Conservation (phyloP, 1,140 invertebrate genomes). For the Zaprionus inermis region DNA sequence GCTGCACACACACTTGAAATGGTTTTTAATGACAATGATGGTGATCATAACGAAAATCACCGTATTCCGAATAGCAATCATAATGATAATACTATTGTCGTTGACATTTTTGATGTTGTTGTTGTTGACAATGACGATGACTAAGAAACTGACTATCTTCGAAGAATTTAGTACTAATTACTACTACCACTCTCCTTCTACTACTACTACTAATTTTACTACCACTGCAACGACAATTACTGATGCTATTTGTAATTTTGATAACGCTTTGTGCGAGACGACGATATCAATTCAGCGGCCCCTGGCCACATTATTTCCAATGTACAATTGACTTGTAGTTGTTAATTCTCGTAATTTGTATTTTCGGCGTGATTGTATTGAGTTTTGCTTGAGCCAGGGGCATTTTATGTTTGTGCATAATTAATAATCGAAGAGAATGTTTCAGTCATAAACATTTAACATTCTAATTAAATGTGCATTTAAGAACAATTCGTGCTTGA, state of each 20-base stretch:
- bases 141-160: slow-evolving; percentile 31
- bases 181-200: not conserved
- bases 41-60: slow-evolving; percentile 35
- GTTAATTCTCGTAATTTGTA: slow-evolving; percentile 25
- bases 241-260: slow-evolving; percentile 3
- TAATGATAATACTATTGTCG: slow-evolving; percentile 41
- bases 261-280: not conserved
- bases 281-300: slow-evolving; percentile 28
- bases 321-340: slow-evolving; percentile 29
- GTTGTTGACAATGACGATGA: slow-evolving; percentile 63
- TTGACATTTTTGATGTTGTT: slow-evolving; percentile 36
- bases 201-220: not conserved
- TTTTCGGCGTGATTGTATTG: slow-evolving; percentile 47
- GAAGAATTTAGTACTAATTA: slow-evolving; percentile 22
- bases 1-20: slow-evolving; percentile 77
- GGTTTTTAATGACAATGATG: slow-evolving; percentile 69
- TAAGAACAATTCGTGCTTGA: slow-evolving; percentile 23
- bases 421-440: slow-evolving; percentile 27
- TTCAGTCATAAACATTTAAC: slow-evolving; percentile 19
- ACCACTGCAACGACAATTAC: not conserved
- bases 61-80: slow-evolving; percentile 6
- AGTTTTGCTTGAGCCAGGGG: slow-evolving; percentile 44
- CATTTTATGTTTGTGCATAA: slow-evolving; percentile 31
- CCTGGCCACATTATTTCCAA: slow-evolving; percentile 34
- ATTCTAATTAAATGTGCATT: slow-evolving; percentile 29